phyloP scores from a whole-genome alignment of 92 coral and sea anemone species.

The Parazoanthus darwini region DNA sequence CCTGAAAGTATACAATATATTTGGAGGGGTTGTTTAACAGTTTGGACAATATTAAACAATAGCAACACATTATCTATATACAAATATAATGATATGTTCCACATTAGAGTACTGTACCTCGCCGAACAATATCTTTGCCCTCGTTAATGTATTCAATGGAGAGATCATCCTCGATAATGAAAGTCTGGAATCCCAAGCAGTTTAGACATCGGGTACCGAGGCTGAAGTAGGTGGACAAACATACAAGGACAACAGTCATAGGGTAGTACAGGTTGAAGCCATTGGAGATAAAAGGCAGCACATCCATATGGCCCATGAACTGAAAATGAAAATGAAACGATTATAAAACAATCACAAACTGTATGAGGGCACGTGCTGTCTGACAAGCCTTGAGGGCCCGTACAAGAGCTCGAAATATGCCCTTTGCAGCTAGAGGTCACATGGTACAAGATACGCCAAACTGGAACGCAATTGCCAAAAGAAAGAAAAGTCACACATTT shows the following conservation, averaged over 20 bases:
- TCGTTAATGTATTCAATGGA: constrained; percentile 92
- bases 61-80: too few species aligned
- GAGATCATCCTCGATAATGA: constrained; percentile 93
- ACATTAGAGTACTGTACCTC: constrained; percentile 62
- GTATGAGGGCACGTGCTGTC: neutral
- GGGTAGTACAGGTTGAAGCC: constrained; percentile 98
- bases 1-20: too few species aligned
- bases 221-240: constrained; percentile 96
- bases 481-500: too few species aligned
- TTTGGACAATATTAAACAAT: too few species aligned
- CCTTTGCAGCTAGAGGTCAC: too few species aligned
- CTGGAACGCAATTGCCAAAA: too few species aligned
- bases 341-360: neutral
- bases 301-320: constrained; percentile 99
- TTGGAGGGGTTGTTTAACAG: too few species aligned
- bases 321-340: constrained; percentile 35
- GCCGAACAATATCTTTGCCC: constrained; percentile 90
- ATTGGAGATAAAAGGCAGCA: constrained; percentile 88
- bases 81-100: too few species aligned
- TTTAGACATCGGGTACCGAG: constrained; percentile 95
- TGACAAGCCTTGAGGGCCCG: too few species aligned
- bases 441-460: too few species aligned
- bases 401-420: too few species aligned
- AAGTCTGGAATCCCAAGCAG: constrained; percentile 98
- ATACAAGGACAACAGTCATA: constrained; percentile 96